Evolutionary conservation across 37 sponge, comb jelly and placozoan species (phyloP).

Genomic region (Chondrilla cf. caribensis): DNA sequence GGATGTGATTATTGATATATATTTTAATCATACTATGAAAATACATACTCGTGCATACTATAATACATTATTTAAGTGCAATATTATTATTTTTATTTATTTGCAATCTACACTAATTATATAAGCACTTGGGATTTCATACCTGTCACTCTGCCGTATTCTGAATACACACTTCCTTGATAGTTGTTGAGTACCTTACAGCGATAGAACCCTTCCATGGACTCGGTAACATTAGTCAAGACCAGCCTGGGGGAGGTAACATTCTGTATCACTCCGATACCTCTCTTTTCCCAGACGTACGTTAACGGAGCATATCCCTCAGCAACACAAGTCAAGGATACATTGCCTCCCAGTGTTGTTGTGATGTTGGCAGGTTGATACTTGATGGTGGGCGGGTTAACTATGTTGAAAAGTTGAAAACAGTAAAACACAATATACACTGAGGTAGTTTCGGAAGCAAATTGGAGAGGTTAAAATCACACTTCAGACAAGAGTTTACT

Average conservation of each 20-base stretch:
- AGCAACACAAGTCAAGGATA: not conserved
- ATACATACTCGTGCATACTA: too few relatives aligned
- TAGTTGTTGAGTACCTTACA: not conserved
- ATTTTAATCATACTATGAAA: too few relatives aligned
- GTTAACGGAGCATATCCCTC: not conserved
- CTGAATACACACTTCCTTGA: not conserved
- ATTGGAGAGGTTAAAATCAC: not conserved
- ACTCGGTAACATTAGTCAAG: not conserved
- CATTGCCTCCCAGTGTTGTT: not conserved
- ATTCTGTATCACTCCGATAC: not conserved
- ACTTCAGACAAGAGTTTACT: not conserved
- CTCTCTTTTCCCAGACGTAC: constrained; percentile 7
- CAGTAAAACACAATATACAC: not conserved
- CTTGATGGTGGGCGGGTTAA: not conserved
- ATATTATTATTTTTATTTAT: too few relatives aligned
- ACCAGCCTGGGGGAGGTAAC: not conserved
- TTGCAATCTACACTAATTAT: too few relatives aligned
- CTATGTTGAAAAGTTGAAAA: not conserved
- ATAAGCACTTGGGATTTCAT: too few relatives aligned
- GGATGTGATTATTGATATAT: too few relatives aligned
- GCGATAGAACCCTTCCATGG: not conserved
- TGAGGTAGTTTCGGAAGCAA: not conserved
- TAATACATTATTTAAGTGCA: too few relatives aligned
- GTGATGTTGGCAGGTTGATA: not conserved
- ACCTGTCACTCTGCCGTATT: not conserved